Conservation (phyloP, 2,797 vertebrate species). For the Nannoperca obscura region DNA sequence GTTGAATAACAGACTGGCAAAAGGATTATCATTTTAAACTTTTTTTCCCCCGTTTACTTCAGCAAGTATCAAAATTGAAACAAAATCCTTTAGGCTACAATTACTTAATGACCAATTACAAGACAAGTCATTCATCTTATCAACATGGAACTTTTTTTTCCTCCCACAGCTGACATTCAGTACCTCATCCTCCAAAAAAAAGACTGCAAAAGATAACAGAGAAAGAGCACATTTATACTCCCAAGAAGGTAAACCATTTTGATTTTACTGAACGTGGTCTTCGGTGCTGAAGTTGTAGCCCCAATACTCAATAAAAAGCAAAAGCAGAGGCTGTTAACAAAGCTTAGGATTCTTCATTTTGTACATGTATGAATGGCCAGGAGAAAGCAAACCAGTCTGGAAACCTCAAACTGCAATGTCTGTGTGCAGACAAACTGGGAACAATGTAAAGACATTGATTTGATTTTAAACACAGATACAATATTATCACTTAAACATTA, state of each 20-base stretch:
- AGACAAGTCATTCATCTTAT: background rate
- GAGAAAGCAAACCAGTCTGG: background rate
- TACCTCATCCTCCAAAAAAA: background rate
- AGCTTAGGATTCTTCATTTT: background rate
- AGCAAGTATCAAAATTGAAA: background rate
- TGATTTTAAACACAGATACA: background rate
- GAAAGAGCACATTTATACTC: background rate
- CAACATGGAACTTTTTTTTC: background rate
- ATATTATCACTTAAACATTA: background rate
- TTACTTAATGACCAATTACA: background rate
- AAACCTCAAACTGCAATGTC: background rate
- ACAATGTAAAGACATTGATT: background rate
- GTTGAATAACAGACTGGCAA: background rate
- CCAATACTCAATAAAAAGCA: background rate
- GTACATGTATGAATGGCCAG: background rate
- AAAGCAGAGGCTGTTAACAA: background rate
- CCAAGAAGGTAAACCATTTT: background rate
- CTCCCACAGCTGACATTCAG: background rate
- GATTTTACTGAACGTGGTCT: background rate
- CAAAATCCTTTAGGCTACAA: background rate
- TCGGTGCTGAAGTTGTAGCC: background rate
- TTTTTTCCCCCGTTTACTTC: background rate
- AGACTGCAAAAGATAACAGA: background rate
- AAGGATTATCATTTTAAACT: background rate
- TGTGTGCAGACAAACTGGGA: background rate